Base-by-base conservation (phyloP, 2,797 vertebrate species). In the Enteromius viviparus region DNA sequence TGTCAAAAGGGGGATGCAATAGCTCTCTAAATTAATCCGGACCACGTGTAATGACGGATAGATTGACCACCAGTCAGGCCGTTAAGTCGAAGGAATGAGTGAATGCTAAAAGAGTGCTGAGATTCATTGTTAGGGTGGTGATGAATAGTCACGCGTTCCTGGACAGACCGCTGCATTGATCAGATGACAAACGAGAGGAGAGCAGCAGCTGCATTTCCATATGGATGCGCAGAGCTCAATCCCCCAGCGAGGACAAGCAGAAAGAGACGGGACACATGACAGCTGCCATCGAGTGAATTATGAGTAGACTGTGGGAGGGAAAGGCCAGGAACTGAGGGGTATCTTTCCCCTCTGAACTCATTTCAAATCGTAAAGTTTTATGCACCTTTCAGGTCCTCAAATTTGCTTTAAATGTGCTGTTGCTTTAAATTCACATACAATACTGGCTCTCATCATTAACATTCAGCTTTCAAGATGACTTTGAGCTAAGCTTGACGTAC, bases 171-270 rank as follows among this genome's bases (percentile, higher is more conserved):
- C 64, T 69, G 80, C 83, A 87, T 83, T 89, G 86, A 89, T 87
- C 84, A 85, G 69, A 85, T 85, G 86, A 85, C 86, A 86, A 87
- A 81, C 60, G 85, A 83, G 60, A 79, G 78, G 51, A 76, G 26
- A 81, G 32, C 51, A 81, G 71, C 80, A 86, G 86, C 85, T 85
- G 86, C 77, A 87, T 89, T 87, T 89, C 84, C 88, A 86, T 86
- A 86, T 83, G 88, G 86, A 83, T 85, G 80, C 70, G 32, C 77
- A 81, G 80, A 9, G 53, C 80, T 71, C 53, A 68, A 74, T 87
- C 75, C 85, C 85, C 82, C 69, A 70, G 86, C 23, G 87, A 65
- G 34, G 37, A 78, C 64, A 76, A 51, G 60, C 77, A 79, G 32
- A 83, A 65, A 71, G 21, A 65, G 66, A 76, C 19, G 37, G 64